Conservation (phyloP, 1,140 invertebrate species). For the Drosophila ananassae region DNA sequence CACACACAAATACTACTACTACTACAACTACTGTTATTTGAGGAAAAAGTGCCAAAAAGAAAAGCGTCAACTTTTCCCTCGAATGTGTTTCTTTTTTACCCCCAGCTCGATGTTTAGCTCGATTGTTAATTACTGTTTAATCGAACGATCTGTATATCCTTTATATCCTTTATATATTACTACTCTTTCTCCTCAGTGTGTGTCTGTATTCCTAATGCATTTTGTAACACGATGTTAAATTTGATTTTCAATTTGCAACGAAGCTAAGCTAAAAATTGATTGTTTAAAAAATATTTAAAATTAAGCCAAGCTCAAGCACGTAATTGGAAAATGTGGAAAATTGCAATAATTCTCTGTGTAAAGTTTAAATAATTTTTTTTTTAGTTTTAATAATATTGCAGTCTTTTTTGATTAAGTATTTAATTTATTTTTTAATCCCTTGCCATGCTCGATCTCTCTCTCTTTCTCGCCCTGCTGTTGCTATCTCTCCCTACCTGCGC, state of each 20-base stretch:
- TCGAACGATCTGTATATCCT: slow-evolving; percentile 23
- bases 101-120: slow-evolving; percentile 23
- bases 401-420: slow-evolving; percentile 31
- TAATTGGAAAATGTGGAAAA: slow-evolving; percentile 71
- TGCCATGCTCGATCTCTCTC: slow-evolving; percentile 32
- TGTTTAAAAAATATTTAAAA: slow-evolving; percentile 13
- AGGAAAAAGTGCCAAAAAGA: slow-evolving; percentile 20
- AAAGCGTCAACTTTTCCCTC: slow-evolving; percentile 39
- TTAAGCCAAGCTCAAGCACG: slow-evolving; percentile 29
- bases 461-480: slow-evolving; percentile 41
- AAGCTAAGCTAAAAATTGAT: slow-evolving; percentile 56
- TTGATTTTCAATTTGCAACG: slow-evolving; percentile 56
- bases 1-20: slow-evolving; percentile 25
- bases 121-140: slow-evolving; percentile 35
- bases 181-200: slow-evolving; percentile 38
- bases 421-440: slow-evolving; percentile 34
- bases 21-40: neutral
- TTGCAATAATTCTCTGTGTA: slow-evolving; percentile 19
- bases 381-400: slow-evolving; percentile 16
- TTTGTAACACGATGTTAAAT: slow-evolving; percentile 51
- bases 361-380: neutral
- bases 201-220: slow-evolving; percentile 62
- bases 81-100: slow-evolving; percentile 18
- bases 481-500: slow-evolving; percentile 37
- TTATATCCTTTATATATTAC: slow-evolving; percentile 16